These are phyloP conservation scores for Bombus consobrinus DNA, from an alignment of 1,140 invertebrate genomes.

Conservation along the genomic window DNA sequence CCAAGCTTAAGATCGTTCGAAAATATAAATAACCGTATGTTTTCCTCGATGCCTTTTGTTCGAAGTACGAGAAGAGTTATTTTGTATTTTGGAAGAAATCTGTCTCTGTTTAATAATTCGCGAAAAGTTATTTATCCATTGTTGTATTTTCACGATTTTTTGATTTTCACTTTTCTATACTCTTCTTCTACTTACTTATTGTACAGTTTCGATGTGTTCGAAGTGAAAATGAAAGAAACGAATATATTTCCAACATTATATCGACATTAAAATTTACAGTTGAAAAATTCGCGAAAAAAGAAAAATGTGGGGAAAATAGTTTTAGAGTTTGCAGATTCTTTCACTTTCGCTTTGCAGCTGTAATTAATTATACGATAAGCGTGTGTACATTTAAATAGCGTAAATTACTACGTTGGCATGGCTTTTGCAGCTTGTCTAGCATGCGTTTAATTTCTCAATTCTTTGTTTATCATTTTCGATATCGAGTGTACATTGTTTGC, in stretches of 20 bases:
- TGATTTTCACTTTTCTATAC: background rate
- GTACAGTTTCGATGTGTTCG: background rate
- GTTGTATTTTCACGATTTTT: background rate
- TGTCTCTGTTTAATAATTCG: background rate
- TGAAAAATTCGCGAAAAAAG: fast-evolving
- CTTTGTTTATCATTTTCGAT: background rate
- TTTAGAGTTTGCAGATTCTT: background rate
- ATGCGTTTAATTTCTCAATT: slow-evolving; percentile 22
- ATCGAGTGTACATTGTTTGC: background rate
- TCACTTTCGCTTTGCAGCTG: background rate
- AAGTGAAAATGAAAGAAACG: background rate
- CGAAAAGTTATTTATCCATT: background rate
- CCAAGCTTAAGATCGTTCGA: background rate
- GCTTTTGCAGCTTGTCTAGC: slow-evolving; percentile 42
- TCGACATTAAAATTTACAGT: background rate
- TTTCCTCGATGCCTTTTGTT: background rate
- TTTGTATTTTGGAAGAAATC: background rate
- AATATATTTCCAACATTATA: background rate
- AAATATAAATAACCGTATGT: background rate
- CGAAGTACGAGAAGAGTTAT: slow-evolving; percentile 7
- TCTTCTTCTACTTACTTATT: slow-evolving; percentile 14
- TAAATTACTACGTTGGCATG: slow-evolving; percentile 36
- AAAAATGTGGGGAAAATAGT: background rate
- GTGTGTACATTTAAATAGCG: slow-evolving; percentile 12
- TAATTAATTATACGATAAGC: background rate